A percentile compares a stretch with the other conserved stretches of the same genome.
These are phyloP conservation scores for Himalopsyche japonica DNA, from an alignment of 2,888 invertebrate genomes.

Conservation along the genomic window DNA sequence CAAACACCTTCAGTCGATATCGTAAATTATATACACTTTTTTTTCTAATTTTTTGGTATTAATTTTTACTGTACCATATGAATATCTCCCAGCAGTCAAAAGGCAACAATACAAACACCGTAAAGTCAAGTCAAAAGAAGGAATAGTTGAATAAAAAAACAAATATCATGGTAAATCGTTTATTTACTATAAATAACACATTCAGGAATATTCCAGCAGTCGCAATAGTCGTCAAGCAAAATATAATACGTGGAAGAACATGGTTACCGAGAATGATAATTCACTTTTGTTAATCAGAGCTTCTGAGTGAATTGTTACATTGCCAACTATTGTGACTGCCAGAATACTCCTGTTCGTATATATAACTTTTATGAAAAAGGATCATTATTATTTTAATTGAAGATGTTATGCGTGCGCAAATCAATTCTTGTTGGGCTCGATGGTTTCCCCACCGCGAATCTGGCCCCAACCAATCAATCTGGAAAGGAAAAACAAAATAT, in stretches of 20 bases:
- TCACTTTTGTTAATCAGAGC: not conserved
- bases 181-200: conserved; percentile 39
- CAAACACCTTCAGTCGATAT: no score
- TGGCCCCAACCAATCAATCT: conserved; percentile 99
- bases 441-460: conserved; percentile 95
- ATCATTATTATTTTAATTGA: conserved; percentile 20
- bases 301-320: no score
- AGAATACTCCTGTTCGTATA: conserved; percentile 4
- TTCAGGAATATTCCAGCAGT: not conserved
- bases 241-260: not conserved
- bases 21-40: no score
- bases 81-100: no score
- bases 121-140: not conserved
- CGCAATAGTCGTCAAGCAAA: no score
- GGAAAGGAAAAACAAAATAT: conserved; percentile 45
- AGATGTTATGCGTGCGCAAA: conserved; percentile 1
- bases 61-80: no score
- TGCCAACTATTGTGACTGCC: no score
- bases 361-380: conserved; percentile 33
- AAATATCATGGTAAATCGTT: conserved; percentile 1
- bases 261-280: not conserved
- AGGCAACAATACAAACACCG: no score
- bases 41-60: no score
- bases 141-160: not conserved
- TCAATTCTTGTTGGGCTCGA: conserved; percentile 75